Conservation (phyloP, 2,797 vertebrate genomes). For the Phalloptychus januarius region DNA sequence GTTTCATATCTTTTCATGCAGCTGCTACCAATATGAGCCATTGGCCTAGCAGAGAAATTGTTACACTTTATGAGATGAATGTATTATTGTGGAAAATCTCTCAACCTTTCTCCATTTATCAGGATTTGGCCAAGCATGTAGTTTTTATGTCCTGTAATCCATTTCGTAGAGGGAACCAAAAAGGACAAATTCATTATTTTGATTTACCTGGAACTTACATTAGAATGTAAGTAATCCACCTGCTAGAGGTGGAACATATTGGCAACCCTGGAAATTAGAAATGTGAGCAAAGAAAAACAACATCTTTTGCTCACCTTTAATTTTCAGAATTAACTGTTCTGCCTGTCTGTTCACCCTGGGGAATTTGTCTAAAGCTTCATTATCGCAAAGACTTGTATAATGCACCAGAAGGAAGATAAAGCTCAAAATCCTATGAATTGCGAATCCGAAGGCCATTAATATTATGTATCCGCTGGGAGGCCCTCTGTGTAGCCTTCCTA, state of each 20-base stretch:
- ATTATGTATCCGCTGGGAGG: slow-evolving; percentile 57
- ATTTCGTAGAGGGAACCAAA: slow-evolving; percentile 34
- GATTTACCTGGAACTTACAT: slow-evolving; percentile 63
- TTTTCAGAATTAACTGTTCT: slow-evolving; percentile 60
- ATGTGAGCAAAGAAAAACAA: slow-evolving; percentile 22
- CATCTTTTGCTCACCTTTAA: slow-evolving; percentile 51
- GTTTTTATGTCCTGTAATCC: slow-evolving; percentile 43
- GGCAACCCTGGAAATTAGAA: slow-evolving; percentile 51
- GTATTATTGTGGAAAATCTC: slow-evolving; percentile 46
- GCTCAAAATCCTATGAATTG: slow-evolving; percentile 33
- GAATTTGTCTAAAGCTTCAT: slow-evolving; percentile 50
- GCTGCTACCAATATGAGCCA: slow-evolving; percentile 50
- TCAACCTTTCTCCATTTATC: slow-evolving; percentile 47
- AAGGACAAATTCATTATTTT: slow-evolving; percentile 48
- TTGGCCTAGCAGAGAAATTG: slow-evolving; percentile 33
- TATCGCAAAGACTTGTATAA: slow-evolving; percentile 48
- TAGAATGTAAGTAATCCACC: slow-evolving; percentile 52
- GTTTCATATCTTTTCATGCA: slow-evolving; percentile 54
- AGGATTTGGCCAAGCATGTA: slow-evolving; percentile 59
- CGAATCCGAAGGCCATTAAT: slow-evolving; percentile 49
- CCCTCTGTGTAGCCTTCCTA: slow-evolving; percentile 34
- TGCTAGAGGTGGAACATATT: slow-evolving; percentile 39
- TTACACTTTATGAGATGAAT: slow-evolving; percentile 59
- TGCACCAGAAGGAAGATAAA: slow-evolving; percentile 49
- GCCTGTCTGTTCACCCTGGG: slow-evolving; percentile 43